Evolutionary conservation across 2,888 invertebrate genomes (phyloP).

Genomic region (Meteorus colon): DNA sequence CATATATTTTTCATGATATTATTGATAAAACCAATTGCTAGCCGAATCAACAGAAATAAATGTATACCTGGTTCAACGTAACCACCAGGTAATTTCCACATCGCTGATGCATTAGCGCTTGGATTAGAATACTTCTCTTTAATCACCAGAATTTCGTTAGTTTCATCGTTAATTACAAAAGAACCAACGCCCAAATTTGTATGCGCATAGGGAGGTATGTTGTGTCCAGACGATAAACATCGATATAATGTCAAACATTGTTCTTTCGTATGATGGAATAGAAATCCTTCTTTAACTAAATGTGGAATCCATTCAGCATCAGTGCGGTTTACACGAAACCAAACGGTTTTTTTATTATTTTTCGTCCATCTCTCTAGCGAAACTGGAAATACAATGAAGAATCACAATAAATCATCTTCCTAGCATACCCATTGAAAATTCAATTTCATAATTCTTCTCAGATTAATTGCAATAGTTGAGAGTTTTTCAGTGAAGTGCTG

Average conservation of each 20-base stretch:
- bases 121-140: conserved; percentile 78
- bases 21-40: not conserved
- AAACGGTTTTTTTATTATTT: conserved; percentile 81
- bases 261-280: conserved; percentile 89
- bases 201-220: conserved; percentile 87
- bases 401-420: too few species aligned
- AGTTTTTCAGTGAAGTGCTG: too few species aligned
- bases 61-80: conserved; percentile 86
- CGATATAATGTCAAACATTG: conserved; percentile 86
- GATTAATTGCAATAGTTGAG: too few species aligned
- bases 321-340: conserved; percentile 85
- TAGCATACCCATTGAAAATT: too few species aligned
- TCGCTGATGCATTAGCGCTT: conserved; percentile 39
- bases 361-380: conserved; percentile 82
- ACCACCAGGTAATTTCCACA: conserved; percentile 95
- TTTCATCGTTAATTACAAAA: conserved; percentile 84
- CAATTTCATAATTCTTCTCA: too few species aligned
- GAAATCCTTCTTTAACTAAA: conserved; percentile 85
- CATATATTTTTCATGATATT: not conserved
- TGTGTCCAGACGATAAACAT: conserved; percentile 83
- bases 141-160: conserved; percentile 86
- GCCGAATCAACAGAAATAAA: not conserved
- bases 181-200: conserved; percentile 90
- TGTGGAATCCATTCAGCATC: conserved; percentile 85
- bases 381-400: conserved; percentile 74